Evolutionary conservation across 92 coral and sea anemone species (phyloP), one percentile per base, ranked within the genome.

Genomic region (Epizoanthus rinbou): DNA sequence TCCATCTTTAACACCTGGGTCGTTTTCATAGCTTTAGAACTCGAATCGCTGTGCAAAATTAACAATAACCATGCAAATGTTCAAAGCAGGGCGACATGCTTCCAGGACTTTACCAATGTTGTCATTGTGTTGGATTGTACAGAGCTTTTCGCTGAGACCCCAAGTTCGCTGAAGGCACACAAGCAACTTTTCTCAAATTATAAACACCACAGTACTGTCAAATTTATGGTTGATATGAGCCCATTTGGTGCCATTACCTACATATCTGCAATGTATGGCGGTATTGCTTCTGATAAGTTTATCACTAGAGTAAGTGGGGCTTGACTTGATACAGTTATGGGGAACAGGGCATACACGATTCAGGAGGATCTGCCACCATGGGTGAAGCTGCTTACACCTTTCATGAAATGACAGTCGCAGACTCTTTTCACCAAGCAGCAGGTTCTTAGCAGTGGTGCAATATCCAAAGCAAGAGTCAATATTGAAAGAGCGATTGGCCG

Each of bases 71-170:
- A 57, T 19, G 79, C 47, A 84, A 73, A 68, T 60, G 80, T 33
- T 58, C 41, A 84, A 73, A 11, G 24, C 19, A 72, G 69, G 28
- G 81, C 72, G 11, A 39, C 39, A 57, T 73, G 81, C 28, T 84
- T 73, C 57, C 64, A 84, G 59, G 65, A 83, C 8, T 83, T 83
- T 66, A 73, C 81, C 37, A 68, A 83, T 21, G 73, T 83, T 52
- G 86, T 83, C 8, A 83, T 83, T 58, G 86, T 83, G 85, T 58
- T 85, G 17, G 84, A 78, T 22, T 68, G 88, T 71, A 78, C 84
- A 16, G 85, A 78, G 35, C 57, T 58, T 73, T 78, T 85, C 57
- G 65, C 74, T 33, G 88, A 85, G 68, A 79, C 88, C 63, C 88
- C 88, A 16, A 76, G 73, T 37, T 76, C 80, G 31, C 45, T 85